Evolutionary conservation across 2,797 vertebrate species (phyloP).

Genomic region (Thunnus albacares): DNA sequence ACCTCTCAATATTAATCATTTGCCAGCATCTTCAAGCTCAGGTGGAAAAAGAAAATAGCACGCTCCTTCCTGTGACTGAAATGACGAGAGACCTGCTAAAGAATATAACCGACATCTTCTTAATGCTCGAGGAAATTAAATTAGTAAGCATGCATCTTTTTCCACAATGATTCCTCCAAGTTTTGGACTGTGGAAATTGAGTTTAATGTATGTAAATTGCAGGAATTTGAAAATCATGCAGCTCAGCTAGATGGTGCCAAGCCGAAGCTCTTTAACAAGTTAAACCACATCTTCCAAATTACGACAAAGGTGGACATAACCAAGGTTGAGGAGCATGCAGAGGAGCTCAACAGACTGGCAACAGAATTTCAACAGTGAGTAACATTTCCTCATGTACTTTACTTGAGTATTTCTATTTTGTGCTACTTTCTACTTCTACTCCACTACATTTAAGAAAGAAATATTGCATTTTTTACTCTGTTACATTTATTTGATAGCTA

Average conservation of each 20-base stretch:
- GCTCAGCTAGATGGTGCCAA: conserved; percentile 87
- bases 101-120: conserved; percentile 75
- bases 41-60: conserved; percentile 73
- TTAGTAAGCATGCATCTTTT: conserved; percentile 72
- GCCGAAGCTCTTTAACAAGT: conserved; percentile 80
- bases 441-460: too few relatives aligned
- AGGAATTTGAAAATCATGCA: conserved; percentile 87
- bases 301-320: conserved; percentile 76
- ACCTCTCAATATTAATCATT: background rate
- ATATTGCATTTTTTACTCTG: too few relatives aligned
- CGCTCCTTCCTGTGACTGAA: conserved; percentile 67
- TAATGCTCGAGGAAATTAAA: conserved; percentile 80
- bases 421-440: too few relatives aligned
- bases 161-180: rapidly evolving
- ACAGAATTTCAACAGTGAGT: conserved; percentile 88
- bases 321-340: conserved; percentile 86
- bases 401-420: too few relatives aligned
- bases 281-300: conserved; percentile 75
- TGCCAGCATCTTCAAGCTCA: conserved; percentile 79
- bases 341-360: conserved; percentile 82
- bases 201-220: background rate
- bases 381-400: background rate
- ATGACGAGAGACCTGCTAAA: conserved; percentile 78
- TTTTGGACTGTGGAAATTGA: background rate
- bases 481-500: too few relatives aligned